These are phyloP conservation scores for Trichonephila inaurata DNA, from an alignment of 1,140 invertebrate species.

Conservation along the genomic window DNA sequence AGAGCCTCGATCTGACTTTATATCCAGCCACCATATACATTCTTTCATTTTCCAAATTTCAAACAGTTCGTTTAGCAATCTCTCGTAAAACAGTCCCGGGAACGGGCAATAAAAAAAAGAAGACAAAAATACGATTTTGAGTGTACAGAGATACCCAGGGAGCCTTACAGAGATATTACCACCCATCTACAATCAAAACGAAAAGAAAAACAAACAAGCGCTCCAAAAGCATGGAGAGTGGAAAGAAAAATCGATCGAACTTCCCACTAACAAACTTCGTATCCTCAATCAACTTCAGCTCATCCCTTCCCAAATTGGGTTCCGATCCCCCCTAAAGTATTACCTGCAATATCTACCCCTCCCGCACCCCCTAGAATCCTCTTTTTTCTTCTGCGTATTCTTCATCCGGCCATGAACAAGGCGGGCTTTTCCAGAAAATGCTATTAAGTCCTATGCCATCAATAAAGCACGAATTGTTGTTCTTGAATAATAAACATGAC, in stretches of 20 bases:
- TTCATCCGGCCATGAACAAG: conserved; percentile 36
- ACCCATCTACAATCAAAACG: conserved; percentile 64
- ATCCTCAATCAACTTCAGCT: conserved; percentile 70
- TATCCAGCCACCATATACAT: not conserved
- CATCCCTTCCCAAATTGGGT: conserved; percentile 69
- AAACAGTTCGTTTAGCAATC: not conserved
- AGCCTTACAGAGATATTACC: conserved; percentile 66
- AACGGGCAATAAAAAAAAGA: not conserved
- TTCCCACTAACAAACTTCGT: conserved; percentile 66
- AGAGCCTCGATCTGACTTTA: not conserved
- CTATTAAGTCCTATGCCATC: conserved; percentile 70
- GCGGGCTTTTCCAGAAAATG: conserved; percentile 64
- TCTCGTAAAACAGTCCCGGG: not conserved
- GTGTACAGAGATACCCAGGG: not conserved
- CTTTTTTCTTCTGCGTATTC: conserved; percentile 16
- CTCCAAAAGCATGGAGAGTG: not conserved
- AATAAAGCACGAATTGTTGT: conserved; percentile 76
- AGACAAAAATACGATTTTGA: conserved; percentile 14
- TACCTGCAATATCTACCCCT: conserved; percentile 52
- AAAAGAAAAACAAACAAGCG: conserved; percentile 30
- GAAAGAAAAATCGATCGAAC: conserved; percentile 64
- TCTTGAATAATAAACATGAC: conserved; percentile 76
- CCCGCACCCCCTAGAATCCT: not conserved
- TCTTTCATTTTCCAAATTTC: conserved; percentile 7
- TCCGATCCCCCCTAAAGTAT: conserved; percentile 59